Evolutionary conservation across 2,797 vertebrate species (phyloP).

Genomic region (Bradypus variegatus): DNA sequence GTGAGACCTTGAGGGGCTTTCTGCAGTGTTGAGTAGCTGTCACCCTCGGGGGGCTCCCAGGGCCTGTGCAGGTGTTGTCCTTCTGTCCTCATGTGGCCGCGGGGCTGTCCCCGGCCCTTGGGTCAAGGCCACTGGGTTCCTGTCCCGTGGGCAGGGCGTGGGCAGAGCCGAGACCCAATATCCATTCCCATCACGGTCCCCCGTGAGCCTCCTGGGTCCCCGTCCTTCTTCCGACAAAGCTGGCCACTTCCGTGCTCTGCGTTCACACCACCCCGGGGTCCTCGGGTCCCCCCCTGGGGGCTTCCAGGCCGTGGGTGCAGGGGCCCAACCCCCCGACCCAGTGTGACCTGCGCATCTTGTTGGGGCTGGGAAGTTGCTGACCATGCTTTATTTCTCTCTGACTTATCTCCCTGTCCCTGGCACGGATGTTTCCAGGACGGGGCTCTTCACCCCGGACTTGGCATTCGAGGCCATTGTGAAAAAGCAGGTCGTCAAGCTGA

Average conservation of each 20-base stretch:
- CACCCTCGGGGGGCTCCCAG: neutral
- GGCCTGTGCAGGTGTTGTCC: neutral
- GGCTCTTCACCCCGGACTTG: slow-evolving; percentile 97
- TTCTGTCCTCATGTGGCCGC: neutral
- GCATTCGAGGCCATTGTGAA: slow-evolving; percentile 99
- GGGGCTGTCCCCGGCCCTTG: neutral
- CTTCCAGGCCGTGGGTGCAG: neutral
- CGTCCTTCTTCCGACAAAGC: neutral
- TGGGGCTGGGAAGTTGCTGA: slow-evolving; percentile 45
- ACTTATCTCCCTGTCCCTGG: slow-evolving; percentile 63
- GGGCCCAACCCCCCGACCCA: neutral
- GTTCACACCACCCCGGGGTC: neutral
- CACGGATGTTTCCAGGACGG: slow-evolving; percentile 85
- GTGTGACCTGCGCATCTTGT: neutral
- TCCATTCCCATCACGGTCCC: neutral
- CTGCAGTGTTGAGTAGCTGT: neutral
- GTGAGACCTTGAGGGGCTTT: neutral
- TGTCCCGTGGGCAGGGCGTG: neutral
- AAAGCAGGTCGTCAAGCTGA: slow-evolving; percentile 99
- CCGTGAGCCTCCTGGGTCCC: neutral
- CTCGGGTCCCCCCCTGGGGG: neutral
- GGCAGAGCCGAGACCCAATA: neutral
- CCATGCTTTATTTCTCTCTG: slow-evolving; percentile 58
- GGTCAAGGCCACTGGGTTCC: neutral
- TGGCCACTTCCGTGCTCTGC: neutral